phyloP scores from a whole-genome alignment of 1,140 invertebrate genomes.

The Linepithema humile region DNA sequence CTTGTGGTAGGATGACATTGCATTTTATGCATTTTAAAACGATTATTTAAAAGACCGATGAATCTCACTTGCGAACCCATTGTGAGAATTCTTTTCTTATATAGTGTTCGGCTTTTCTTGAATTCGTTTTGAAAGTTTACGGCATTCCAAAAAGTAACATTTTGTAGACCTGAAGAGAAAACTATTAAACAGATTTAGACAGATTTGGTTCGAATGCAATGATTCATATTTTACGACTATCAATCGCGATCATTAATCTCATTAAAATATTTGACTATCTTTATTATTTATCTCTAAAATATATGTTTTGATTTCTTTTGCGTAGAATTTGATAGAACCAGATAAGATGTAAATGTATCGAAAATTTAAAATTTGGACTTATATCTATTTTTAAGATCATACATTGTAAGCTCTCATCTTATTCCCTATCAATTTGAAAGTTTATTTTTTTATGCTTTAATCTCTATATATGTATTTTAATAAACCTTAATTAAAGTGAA shows the following conservation, averaged over 20 bases:
- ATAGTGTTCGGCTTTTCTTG: too few relatives aligned
- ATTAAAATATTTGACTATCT: neutral
- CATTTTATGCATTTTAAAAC: neutral
- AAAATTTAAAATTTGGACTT: neutral
- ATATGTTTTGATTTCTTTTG: neutral
- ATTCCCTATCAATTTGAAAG: neutral
- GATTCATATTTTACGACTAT: too few relatives aligned
- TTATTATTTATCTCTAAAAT: neutral
- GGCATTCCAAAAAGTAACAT: too few relatives aligned
- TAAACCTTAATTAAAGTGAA: too few relatives aligned
- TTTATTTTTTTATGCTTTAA: too few relatives aligned
- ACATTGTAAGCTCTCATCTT: neutral
- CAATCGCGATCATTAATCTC: neutral
- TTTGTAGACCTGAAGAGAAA: too few relatives aligned
- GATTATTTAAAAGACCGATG: conserved; percentile 1
- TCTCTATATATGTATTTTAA: too few relatives aligned
- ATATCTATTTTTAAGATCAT: neutral
- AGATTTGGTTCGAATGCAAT: too few relatives aligned
- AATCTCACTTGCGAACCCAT: too few relatives aligned
- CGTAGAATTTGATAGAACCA: neutral
- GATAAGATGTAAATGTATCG: neutral
- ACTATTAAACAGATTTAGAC: too few relatives aligned
- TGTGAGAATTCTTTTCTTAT: too few relatives aligned
- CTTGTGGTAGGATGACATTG: neutral
- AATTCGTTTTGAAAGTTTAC: too few relatives aligned